Evolutionary conservation across 1,140 invertebrate species (phyloP).

Genomic region (Ylistrum balloti): DNA sequence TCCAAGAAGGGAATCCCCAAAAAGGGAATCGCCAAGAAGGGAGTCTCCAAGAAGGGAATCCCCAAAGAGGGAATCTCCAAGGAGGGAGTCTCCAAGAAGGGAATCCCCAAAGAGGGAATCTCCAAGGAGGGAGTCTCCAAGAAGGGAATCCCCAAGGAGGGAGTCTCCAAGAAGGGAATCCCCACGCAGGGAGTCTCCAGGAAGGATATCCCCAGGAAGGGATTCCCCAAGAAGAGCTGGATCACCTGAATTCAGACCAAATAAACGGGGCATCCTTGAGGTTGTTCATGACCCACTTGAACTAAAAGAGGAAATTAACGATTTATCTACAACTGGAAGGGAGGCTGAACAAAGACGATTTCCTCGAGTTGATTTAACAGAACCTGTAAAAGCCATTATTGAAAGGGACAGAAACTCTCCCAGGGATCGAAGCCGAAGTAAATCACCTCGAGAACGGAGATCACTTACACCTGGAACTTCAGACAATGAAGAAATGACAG

Average conservation of each 20-base stretch:
- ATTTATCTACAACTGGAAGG: conserved; percentile 55
- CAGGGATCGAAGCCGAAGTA: conserved; percentile 42
- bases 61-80: conserved; percentile 36
- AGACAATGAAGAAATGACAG: conserved; percentile 54
- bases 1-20: conserved; percentile 34
- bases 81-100: not conserved
- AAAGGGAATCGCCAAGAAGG: conserved; percentile 43
- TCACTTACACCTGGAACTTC: conserved; percentile 57
- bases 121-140: not conserved
- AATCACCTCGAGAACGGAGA: conserved; percentile 46
- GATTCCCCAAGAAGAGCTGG: conserved; percentile 15
- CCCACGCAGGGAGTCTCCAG: not conserved
- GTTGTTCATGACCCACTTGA: conserved; percentile 53
- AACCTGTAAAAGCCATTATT: conserved; percentile 57
- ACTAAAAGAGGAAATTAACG: conserved; percentile 31
- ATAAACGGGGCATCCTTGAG: conserved; percentile 53
- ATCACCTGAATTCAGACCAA: not conserved
- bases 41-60: conserved; percentile 23
- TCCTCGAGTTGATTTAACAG: conserved; percentile 59
- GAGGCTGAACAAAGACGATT: conserved; percentile 54
- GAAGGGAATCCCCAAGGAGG: not conserved
- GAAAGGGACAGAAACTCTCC: conserved; percentile 57
- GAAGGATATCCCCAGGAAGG: not conserved
- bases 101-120: not conserved
- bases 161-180: not conserved